Percentiles rank a stretch among this genome's conserved stretches.
Conservation (phyloP, 2,797 vertebrate genomes). For the Trachops cirrhosus region DNA sequence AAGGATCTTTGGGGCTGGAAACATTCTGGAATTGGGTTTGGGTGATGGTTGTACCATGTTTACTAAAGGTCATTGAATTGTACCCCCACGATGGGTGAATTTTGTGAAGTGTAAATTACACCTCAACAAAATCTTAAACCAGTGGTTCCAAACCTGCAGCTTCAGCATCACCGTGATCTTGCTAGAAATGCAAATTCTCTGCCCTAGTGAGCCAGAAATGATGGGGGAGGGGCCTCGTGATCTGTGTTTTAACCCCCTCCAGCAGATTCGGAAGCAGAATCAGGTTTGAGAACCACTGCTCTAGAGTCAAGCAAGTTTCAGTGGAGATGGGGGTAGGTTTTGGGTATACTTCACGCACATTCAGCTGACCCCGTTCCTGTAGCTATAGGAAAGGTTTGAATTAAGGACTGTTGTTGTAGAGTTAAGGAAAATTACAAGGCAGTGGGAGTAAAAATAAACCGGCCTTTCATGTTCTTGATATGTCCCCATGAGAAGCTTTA, state of each 20-base stretch:
- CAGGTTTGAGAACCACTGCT: neutral
- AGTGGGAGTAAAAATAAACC: constrained; percentile 68
- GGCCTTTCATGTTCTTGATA: constrained; percentile 57
- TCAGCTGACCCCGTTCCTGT: neutral
- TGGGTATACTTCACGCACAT: neutral
- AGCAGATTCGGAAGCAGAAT: neutral
- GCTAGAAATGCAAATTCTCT: neutral
- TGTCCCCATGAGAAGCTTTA: constrained; percentile 56
- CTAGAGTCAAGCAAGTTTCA: neutral
- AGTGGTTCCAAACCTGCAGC: neutral
- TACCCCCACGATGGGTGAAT: neutral
- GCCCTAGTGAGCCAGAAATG: neutral
- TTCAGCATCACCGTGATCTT: neutral
- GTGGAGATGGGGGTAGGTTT: neutral
- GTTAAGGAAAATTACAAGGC: constrained; percentile 64
- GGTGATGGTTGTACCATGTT: neutral
- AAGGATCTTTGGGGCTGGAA: neutral
- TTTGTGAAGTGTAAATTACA: neutral
- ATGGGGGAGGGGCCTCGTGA: neutral
- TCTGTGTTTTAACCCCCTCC: neutral
- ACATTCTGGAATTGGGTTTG: neutral
- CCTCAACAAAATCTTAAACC: neutral
- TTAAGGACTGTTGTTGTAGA: constrained; percentile 60
- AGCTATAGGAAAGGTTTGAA: constrained; percentile 61
- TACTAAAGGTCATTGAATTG: neutral